Percentiles rank a stretch among this genome's conserved stretches.
These are phyloP conservation scores for Ariolimax columbianus DNA, from an alignment of 2,888 invertebrate species.

Conservation along the genomic window DNA sequence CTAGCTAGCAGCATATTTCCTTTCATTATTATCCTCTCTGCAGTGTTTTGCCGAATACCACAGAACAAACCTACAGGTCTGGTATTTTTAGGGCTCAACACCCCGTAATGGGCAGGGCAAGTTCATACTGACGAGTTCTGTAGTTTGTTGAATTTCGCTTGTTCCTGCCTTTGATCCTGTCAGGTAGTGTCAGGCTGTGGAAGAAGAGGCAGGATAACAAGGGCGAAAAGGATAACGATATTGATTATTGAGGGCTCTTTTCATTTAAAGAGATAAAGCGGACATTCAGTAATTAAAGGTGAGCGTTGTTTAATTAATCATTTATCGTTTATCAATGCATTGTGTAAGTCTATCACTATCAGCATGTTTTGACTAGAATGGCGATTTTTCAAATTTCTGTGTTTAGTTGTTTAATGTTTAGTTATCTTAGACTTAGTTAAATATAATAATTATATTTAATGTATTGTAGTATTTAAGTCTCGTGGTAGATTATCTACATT, in stretches of 20 bases:
- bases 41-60: slow-evolving; percentile 9
- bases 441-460: no score
- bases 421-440: no score
- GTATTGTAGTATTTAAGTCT: no score
- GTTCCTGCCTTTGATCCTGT: neutral
- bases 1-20: slow-evolving; percentile 20
- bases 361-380: no score
- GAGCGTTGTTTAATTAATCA: neutral
- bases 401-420: no score
- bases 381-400: no score
- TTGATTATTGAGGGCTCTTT: no score
- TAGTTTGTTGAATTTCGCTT: neutral
- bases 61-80: slow-evolving; percentile 9
- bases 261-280: no score
- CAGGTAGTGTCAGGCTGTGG: no score
- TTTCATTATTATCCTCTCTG: neutral
- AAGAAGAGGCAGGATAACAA: no score
- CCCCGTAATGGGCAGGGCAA: slow-evolving; percentile 35
- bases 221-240: neutral
- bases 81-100: slow-evolving; percentile 43
- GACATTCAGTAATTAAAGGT: neutral
- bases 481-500: no score
- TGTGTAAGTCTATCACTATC: neutral
- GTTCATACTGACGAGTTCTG: neutral
- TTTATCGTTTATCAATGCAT: neutral